Percentiles rank a stretch among this genome's conserved stretches.
phyloP scores from a whole-genome alignment of 2,797 vertebrate genomes.

The Chaunax sp. region DNA sequence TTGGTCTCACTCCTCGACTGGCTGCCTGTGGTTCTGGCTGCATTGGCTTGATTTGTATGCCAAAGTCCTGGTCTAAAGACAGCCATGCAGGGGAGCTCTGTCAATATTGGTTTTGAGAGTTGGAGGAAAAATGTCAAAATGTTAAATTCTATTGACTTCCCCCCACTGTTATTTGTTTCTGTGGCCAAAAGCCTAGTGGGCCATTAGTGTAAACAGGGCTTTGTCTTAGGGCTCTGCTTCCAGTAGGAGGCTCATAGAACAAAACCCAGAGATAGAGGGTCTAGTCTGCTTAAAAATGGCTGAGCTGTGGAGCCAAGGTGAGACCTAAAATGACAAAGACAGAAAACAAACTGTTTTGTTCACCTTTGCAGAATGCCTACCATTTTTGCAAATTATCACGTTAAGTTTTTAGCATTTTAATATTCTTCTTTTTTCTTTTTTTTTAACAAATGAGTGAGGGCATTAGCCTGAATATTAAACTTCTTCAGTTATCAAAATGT shows the following conservation, averaged over 20 bases:
- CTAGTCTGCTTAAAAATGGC: constrained; percentile 76
- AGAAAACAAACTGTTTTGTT: constrained; percentile 61
- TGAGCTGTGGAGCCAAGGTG: constrained; percentile 67
- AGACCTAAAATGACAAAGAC: constrained; percentile 76
- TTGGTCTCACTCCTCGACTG: constrained; percentile 83
- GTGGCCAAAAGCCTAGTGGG: constrained; percentile 81
- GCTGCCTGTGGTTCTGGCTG: constrained; percentile 83
- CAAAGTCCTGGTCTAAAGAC: constrained; percentile 85
- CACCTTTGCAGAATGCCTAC: constrained; percentile 21
- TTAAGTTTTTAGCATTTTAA: constrained; percentile 35
- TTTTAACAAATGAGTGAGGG: not conserved
- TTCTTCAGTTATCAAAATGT: not conserved
- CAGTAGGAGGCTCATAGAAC: constrained; percentile 81
- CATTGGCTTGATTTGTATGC: constrained; percentile 86
- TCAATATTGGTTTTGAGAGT: constrained; percentile 90
- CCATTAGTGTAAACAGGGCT: constrained; percentile 89
- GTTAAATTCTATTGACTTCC: constrained; percentile 85
- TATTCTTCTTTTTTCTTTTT: too few relatives aligned
- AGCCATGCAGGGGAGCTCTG: constrained; percentile 82
- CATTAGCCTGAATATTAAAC: constrained; percentile 3
- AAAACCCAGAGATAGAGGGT: constrained; percentile 81
- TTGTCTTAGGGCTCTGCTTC: constrained; percentile 85
- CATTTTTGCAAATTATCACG: constrained; percentile 39
- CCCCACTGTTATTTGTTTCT: constrained; percentile 85
- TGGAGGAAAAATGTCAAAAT: constrained; percentile 87